phyloP scores from a whole-genome alignment of 2,888 invertebrate genomes.

The Scaptomyza polygonia region DNA sequence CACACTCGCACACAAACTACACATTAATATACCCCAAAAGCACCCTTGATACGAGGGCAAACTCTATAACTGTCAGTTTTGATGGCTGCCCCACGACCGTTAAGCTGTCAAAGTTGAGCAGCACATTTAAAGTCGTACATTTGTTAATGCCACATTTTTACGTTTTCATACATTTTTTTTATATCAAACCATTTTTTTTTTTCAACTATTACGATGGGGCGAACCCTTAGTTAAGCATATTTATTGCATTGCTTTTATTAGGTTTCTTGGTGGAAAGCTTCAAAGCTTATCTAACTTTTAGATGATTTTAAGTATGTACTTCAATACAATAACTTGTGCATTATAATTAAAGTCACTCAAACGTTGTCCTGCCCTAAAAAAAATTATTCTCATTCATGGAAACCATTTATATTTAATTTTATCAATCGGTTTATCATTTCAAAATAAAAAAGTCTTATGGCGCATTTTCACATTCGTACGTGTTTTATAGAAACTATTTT shows the following conservation, averaged over 20 bases:
- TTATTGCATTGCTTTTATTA: neutral
- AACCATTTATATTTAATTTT: too few relatives aligned
- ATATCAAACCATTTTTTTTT: neutral
- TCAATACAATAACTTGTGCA: too few relatives aligned
- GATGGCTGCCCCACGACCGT: conserved; percentile 24
- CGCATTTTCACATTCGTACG: neutral
- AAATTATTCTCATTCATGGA: too few relatives aligned
- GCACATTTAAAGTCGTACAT: conserved; percentile 6
- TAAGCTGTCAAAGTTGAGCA: conserved; percentile 23
- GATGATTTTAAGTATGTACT: too few relatives aligned
- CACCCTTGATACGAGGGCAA: conserved; percentile 3
- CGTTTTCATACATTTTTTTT: neutral
- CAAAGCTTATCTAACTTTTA: too few relatives aligned
- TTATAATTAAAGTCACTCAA: too few relatives aligned
- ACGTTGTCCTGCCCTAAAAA: too few relatives aligned
- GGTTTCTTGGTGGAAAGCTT: neutral
- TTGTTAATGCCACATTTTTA: neutral
- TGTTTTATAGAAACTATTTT: neutral
- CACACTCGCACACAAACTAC: conserved; percentile 29
- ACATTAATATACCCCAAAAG: conserved; percentile 40
- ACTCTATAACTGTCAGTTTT: conserved; percentile 48
- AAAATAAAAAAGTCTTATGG: too few relatives aligned
- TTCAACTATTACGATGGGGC: neutral
- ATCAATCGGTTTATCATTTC: too few relatives aligned
- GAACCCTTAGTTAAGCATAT: neutral